Conservation (phyloP, 2,888 invertebrate genomes). For the Aproaerema taeniolella region DNA sequence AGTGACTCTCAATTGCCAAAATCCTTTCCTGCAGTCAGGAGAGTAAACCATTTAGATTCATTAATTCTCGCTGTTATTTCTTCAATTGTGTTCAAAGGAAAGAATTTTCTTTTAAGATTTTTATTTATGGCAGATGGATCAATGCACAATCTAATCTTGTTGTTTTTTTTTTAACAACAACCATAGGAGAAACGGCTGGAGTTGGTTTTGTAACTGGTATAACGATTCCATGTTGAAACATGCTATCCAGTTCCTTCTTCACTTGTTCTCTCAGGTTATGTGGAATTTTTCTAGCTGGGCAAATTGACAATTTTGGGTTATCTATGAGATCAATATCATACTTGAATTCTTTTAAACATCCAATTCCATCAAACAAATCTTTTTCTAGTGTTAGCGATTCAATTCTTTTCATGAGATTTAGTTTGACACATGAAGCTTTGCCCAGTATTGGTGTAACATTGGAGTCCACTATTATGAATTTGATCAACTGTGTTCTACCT, state of each 20-base stretch:
- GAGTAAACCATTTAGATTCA: slow-evolving; percentile 9
- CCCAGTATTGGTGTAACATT: slow-evolving; percentile 10
- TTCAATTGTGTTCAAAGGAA: slow-evolving; percentile 12
- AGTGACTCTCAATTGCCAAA: slow-evolving; percentile 14
- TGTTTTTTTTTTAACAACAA: slow-evolving; percentile 10
- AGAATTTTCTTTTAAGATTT: slow-evolving; percentile 9
- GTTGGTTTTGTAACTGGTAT: slow-evolving; percentile 11
- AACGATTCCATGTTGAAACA: slow-evolving; percentile 6
- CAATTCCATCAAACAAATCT: slow-evolving; percentile 13
- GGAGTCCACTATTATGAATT: slow-evolving; percentile 1
- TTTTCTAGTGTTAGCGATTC: background rate
- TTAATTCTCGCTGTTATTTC: slow-evolving; percentile 12
- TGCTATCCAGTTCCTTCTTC: slow-evolving; percentile 11
- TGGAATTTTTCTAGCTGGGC: slow-evolving; percentile 17
- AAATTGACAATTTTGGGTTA: slow-evolving; percentile 9
- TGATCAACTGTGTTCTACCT: background rate
- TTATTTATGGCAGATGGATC: slow-evolving; percentile 12
- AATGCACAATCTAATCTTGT: slow-evolving; percentile 11
- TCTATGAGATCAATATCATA: slow-evolving; percentile 16
- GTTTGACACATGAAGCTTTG: slow-evolving; percentile 5
- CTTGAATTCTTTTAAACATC: slow-evolving; percentile 11
- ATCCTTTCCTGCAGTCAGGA: slow-evolving; percentile 12
- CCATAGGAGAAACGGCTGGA: slow-evolving; percentile 12
- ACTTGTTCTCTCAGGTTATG: slow-evolving; percentile 9
- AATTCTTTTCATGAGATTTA: slow-evolving; percentile 5